phyloP scores from a whole-genome alignment of 2,888 invertebrate genomes.

The Drosophila borborema region DNA sequence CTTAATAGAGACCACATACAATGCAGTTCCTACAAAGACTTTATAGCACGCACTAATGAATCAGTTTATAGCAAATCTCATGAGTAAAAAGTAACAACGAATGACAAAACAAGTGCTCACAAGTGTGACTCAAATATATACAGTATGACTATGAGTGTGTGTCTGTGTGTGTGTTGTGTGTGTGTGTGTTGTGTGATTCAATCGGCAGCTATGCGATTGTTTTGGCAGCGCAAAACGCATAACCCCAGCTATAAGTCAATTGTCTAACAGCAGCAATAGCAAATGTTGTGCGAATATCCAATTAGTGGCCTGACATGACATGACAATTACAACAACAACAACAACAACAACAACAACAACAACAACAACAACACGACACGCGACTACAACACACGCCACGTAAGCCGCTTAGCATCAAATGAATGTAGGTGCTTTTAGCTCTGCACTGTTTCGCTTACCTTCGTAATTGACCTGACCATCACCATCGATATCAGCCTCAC shows the following conservation, averaged over 20 bases:
- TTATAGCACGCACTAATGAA: constrained; percentile 48
- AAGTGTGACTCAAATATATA: constrained; percentile 59
- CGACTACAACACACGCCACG: constrained; percentile 24
- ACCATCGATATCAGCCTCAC: constrained; percentile 99
- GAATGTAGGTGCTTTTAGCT: neutral
- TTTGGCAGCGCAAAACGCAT: constrained; percentile 28
- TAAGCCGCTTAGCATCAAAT: constrained; percentile 24
- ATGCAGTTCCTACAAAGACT: constrained; percentile 21
- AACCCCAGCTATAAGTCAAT: constrained; percentile 34
- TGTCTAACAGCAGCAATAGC: constrained; percentile 25
- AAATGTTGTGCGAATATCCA: constrained; percentile 53
- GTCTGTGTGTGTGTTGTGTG: neutral
- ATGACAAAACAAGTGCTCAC: constrained; percentile 57
- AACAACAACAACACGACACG: constrained; percentile 30
- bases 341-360: neutral
- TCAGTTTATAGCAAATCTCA: constrained; percentile 37
- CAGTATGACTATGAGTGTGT: neutral
- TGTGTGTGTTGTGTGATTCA: constrained; percentile 51
- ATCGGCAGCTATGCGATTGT: constrained; percentile 36
- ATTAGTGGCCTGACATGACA: constrained; percentile 51
- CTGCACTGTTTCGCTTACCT: constrained; percentile 35
- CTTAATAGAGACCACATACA: too few relatives aligned
- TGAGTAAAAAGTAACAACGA: constrained; percentile 46
- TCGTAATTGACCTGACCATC: constrained; percentile 94
- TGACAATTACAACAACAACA: constrained; percentile 15